A percentile compares a stretch with the other conserved stretches of the same genome.
phyloP scores from a whole-genome alignment of 2,888 invertebrate species.

The Eilema depressum region DNA sequence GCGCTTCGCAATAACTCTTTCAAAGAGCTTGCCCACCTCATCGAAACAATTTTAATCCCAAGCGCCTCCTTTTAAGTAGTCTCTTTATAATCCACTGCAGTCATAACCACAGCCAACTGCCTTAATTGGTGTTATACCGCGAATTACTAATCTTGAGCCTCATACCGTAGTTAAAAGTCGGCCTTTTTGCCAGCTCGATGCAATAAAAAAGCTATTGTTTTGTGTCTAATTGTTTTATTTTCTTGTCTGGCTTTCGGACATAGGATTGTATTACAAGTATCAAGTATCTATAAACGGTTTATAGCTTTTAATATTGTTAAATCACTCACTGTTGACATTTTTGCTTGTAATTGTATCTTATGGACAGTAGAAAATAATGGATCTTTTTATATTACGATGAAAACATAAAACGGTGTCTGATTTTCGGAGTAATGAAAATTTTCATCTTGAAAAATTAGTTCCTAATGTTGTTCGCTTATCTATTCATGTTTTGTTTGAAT shows the following conservation, averaged over 20 bases:
- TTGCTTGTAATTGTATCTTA: not conserved
- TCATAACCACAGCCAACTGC: conserved; percentile 47
- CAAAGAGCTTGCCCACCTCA: too few relatives aligned
- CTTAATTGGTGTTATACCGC: conserved; percentile 58
- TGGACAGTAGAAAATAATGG: too few relatives aligned
- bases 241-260: conserved; percentile 41
- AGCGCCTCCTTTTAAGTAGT: conserved; percentile 26
- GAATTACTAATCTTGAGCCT: conserved; percentile 55
- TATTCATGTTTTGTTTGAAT: too few relatives aligned
- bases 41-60: conserved; percentile 9
- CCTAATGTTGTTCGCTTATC: too few relatives aligned
- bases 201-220: conserved; percentile 51
- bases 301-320: conserved; percentile 7
- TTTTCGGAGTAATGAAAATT: too few relatives aligned
- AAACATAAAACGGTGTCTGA: too few relatives aligned
- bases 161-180: conserved; percentile 48
- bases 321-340: not conserved
- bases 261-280: conserved; percentile 26
- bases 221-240: conserved; percentile 53
- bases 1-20: too few relatives aligned
- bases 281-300: conserved; percentile 18
- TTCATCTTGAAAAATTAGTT: too few relatives aligned
- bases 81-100: conserved; percentile 38
- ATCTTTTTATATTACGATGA: too few relatives aligned
- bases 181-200: conserved; percentile 46